Percentiles rank a stretch among this genome's conserved stretches.
Conservation (phyloP, 2,888 invertebrate genomes). For the Clitarchus hookeri region DNA sequence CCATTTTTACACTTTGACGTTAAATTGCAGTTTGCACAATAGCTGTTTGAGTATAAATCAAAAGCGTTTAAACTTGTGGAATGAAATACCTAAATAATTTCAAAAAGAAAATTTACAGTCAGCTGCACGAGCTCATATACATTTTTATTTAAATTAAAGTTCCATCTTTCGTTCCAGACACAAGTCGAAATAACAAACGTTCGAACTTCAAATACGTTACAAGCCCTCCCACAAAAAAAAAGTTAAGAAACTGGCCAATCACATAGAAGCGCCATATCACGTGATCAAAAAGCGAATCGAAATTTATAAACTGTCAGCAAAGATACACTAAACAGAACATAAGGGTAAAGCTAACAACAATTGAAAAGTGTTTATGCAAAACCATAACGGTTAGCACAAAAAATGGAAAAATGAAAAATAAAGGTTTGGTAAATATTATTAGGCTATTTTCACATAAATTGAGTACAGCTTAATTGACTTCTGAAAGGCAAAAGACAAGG, state of each 20-base stretch:
- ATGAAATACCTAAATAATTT: not conserved
- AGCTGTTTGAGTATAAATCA: not conserved
- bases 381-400: too few species aligned
- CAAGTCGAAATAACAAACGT: not conserved
- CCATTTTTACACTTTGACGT: conserved; percentile 61
- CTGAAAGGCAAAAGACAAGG: too few species aligned
- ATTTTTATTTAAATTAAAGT: not conserved
- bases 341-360: too few species aligned
- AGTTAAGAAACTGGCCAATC: not conserved
- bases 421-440: too few species aligned
- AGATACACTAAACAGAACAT: too few species aligned
- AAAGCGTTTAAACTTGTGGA: not conserved
- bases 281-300: too few species aligned
- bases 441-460: too few species aligned
- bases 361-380: too few species aligned
- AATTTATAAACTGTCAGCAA: too few species aligned
- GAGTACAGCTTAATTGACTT: too few species aligned
- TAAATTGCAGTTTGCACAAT: not conserved
- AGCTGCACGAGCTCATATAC: not conserved
- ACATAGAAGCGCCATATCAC: not conserved
- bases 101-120: not conserved
- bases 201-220: conserved; percentile 14
- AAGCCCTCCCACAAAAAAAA: not conserved
- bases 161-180: not conserved
- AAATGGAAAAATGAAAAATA: too few species aligned